Base-by-base conservation (phyloP, 2,113 vertebrate species). In the Oreocharis arfaki region DNA sequence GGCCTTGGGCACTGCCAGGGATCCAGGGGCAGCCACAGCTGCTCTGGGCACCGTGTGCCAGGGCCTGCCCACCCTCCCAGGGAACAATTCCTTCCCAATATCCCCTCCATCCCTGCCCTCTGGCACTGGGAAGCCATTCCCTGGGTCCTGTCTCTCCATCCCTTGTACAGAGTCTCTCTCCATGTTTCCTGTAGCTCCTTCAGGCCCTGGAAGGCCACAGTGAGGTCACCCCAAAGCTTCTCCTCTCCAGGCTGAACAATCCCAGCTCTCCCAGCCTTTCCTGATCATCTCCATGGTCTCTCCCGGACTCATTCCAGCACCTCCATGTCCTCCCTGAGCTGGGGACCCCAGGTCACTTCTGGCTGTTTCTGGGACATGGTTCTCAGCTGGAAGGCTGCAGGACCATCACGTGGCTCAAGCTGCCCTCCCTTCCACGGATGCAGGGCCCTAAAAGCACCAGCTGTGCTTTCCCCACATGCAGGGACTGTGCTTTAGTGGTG, bases 141-240 rank as follows among this genome's bases (percentile, higher is more conserved):
- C 39, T 20, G 4, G 6, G 47, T 39, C 47, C 19, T 69, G 55
- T 0, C 7, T 0, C 55, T n/a, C 33, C 46, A 60, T 1, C 9
- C 32, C 3, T 44, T 32, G 17, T 6, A 5, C 15, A 12, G 2
- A 60, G 7, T 52, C 53, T 7, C 39, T 44, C 39, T 52, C 37
- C 33, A 4, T 37, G 3, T 46, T 39, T 69, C 17, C 0, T 77
- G 32, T 3, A 6, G 22, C 18, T 18, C 27, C 46, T 44, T 37
- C 53, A 77, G 73, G 37, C 1, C 1, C 33, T 52, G 55, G 1
- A 52, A 44, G 16, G 27, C 32, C 30, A 37, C 22, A 27, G 0
- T 27, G 1, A 1, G 32, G 8, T 52, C 63, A 52, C 22, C 7
- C 14, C 53, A 37, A 12, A 30, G 17, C 24, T 50, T 50, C 24